Evolutionary conservation across 2,113 vertebrate genomes (phyloP), one percentile per base, ranked within the genome.

Genomic region (Chamaetylas fuelleborni): DNA sequence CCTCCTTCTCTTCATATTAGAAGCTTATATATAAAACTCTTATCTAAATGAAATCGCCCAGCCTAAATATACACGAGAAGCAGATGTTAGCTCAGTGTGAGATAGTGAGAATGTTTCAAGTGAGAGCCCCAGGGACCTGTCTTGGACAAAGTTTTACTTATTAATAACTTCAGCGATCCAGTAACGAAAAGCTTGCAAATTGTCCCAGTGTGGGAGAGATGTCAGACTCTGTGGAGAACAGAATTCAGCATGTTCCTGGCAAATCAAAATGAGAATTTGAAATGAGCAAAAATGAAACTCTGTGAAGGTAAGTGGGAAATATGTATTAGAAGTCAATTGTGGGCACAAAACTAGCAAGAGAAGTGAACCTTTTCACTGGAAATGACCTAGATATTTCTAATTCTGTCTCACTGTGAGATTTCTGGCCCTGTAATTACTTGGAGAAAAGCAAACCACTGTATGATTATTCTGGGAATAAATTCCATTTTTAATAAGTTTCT

Each of bases 141-240:
- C 76, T 94, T 65, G 79, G 50, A 66, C 79, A 73, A 95, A 96
- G 20, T 90, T 93, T 83, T 79, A 82, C 81, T 90, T 88, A 80
- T 94, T 93, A 93, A 96, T 88, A 96, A 92, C 64, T 88, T 86
- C 50, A 80, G 31, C 0, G 0, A 90, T 54, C 25, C 25, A 85
- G 62, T 45, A 80, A 74, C 7, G 4, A 86, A 95, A 90, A 90
- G 19, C 67, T 70, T 93, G 50, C 54, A 94, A 96, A 94, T 73
- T 4, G 2, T 50, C 74, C 61, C 85, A 73, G 45, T 4, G 1
- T 2, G 2, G 24, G 71, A 86, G 53, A 90, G n/a, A 86, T 82
- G 64, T 64, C 85, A 84, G 64, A 70, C 58, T 88, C 70, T 26
- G 20, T 45, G 47, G 58, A 90, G 79, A 90, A 38, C 14, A 88